Percentiles rank a stretch among this genome's conserved stretches.
Conservation (phyloP, 2,797 vertebrate species). For the Odontamblyopus lacepedii region DNA sequence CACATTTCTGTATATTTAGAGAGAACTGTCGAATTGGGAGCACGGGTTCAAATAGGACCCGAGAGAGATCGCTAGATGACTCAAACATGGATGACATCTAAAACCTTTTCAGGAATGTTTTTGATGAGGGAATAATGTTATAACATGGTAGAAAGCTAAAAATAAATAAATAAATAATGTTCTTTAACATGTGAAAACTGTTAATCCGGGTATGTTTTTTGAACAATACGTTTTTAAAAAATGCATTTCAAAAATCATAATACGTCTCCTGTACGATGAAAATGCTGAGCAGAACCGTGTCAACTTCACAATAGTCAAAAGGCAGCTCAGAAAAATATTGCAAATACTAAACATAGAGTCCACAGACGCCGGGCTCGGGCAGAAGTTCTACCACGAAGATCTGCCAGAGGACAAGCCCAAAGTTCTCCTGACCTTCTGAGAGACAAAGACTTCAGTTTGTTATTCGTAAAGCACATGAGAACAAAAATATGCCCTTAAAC, state of each 20-base stretch:
- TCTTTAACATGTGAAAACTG: too few relatives aligned
- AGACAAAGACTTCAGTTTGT: neutral
- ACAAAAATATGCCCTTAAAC: neutral
- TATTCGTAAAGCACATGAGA: neutral
- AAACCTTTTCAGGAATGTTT: neutral
- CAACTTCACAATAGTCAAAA: slow-evolving; percentile 1
- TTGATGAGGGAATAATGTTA: neutral
- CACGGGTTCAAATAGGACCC: too few relatives aligned
- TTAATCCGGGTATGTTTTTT: neutral
- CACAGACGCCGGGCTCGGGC: neutral
- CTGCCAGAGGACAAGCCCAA: neutral
- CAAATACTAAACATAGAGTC: slow-evolving; percentile 2
- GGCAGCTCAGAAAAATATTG: slow-evolving; percentile 3
- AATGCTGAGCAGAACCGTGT: neutral
- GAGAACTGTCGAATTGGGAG: too few relatives aligned
- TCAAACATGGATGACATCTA: neutral
- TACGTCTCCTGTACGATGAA: neutral
- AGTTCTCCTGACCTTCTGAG: neutral
- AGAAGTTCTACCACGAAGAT: neutral
- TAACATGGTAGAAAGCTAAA: neutral
- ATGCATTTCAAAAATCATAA: neutral
- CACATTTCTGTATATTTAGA: too few relatives aligned
- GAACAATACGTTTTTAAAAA: neutral
- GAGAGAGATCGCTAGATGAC: neutral
- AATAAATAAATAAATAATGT: too few relatives aligned